Percentiles rank a stretch among this genome's conserved stretches.
These are phyloP conservation scores for Malurus cyaneus DNA, from an alignment of 2,113 vertebrate species.

Conservation along the genomic window DNA sequence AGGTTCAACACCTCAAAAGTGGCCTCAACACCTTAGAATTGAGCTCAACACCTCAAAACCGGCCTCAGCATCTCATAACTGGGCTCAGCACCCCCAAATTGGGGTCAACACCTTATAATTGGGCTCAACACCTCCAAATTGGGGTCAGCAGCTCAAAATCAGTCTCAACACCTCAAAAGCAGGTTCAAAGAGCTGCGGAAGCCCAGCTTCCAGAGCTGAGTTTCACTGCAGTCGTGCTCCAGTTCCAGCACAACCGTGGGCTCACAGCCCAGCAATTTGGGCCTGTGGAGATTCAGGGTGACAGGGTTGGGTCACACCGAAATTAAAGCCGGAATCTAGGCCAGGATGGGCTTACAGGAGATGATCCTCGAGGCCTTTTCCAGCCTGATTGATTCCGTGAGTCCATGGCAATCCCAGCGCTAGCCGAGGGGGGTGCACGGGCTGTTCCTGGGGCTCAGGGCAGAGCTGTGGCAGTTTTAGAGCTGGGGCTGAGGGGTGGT, in stretches of 20 bases:
- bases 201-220: not conserved
- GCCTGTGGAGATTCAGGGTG: not conserved
- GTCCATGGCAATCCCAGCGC: not conserved
- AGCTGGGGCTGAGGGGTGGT: not conserved
- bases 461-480: not conserved
- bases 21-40: no score
- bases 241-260: not conserved
- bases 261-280: not conserved
- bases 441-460: not conserved
- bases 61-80: no score
- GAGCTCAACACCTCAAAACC: no score
- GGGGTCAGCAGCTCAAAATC: not conserved
- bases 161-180: not conserved
- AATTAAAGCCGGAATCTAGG: not conserved
- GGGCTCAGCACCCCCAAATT: not conserved
- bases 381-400: not conserved
- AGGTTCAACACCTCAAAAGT: not conserved
- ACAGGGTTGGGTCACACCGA: not conserved
- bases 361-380: not conserved
- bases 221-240: rapidly evolving
- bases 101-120: no score
- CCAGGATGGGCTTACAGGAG: not conserved
- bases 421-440: not conserved
- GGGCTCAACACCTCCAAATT: not conserved
- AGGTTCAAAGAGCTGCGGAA: not conserved